Base-by-base conservation (phyloP, 2,113 vertebrate genomes). In the Osmerus mordax region DNA sequence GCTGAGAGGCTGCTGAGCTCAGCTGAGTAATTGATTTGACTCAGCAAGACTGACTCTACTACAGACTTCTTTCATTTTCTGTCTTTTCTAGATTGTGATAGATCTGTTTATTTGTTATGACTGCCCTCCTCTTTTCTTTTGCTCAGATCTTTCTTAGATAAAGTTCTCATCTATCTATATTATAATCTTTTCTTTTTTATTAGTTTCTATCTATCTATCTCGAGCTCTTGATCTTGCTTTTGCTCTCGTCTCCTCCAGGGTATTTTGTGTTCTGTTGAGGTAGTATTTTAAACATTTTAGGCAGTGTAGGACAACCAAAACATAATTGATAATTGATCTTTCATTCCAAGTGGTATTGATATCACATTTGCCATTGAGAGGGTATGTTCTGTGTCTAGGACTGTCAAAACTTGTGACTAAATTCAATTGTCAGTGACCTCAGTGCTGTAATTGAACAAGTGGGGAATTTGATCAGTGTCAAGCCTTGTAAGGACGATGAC, bases 351-450 rank as follows among this genome's bases (percentile, higher is more conserved):
- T 65, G 28, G 28, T 55, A 76, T 73, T 54, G 68, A 66, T 66
- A 61, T 56, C 65, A 69, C 74, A 61, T 70, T 72, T 82, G 74
- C 71, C 47, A 58, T 63, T 25, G 25, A 28, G 55, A 60, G 47
- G 63, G 13, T 3, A 73, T 65, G 55, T 69, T 65, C 67, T 67
- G 12, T 55, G 72, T 81, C 82, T 81, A 69, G 82, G 80, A 73
- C 51, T 53, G 65, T 61, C 76, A 70, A 77, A 87, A 84, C 74
- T 41, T 66, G 52, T 60, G 59, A 62, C 55, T 69, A 67, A 81
- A 78, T 54, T 63, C 65, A 82, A 86, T 84, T 78, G 69, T 68
- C 60, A 66, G 14, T 67, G 84, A 84, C 87, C 87, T 86, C 65
- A 58, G 74, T 47, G 4, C 63, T 52, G 64, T 75, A 83, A 83